phyloP scores from a whole-genome alignment of 2,797 vertebrate genomes.

The Xenops minutus region DNA sequence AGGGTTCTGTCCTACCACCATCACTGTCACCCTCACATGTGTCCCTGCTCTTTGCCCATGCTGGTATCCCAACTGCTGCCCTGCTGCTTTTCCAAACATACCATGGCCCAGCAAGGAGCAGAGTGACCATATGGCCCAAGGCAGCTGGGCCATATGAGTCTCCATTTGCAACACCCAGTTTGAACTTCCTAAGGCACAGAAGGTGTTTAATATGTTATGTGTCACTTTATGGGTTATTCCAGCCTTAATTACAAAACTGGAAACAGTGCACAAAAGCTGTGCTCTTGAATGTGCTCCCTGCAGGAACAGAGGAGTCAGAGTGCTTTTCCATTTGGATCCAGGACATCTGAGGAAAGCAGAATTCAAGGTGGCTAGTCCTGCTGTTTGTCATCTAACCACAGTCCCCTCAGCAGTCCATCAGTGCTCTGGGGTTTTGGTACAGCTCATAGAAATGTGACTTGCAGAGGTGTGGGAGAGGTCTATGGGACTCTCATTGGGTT shows the following conservation, averaged over 20 bases:
- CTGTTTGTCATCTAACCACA: not conserved
- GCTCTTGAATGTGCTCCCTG: not conserved
- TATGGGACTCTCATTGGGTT: accelerated
- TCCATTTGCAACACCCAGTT: slow-evolving; percentile 25
- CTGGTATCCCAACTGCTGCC: not conserved
- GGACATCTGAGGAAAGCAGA: not conserved
- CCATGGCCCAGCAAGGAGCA: not conserved
- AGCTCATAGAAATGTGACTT: not conserved
- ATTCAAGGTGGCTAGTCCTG: not conserved
- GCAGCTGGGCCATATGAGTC: slow-evolving; percentile 22
- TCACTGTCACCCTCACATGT: not conserved
- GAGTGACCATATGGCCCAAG: slow-evolving; percentile 25
- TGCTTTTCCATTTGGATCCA: not conserved
- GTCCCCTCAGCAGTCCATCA: not conserved
- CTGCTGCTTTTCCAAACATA: not conserved
- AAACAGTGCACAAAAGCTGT: not conserved
- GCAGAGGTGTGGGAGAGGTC: not conserved
- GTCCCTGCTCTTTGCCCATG: not conserved
- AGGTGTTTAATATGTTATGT: slow-evolving; percentile 49
- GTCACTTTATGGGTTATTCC: slow-evolving; percentile 24
- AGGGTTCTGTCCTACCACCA: not conserved
- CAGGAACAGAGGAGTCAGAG: not conserved
- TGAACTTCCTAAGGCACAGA: not conserved
- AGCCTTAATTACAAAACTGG: slow-evolving; percentile 16
- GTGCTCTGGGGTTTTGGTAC: not conserved